These are phyloP conservation scores for Semotilus atromaculatus DNA, from an alignment of 2,797 vertebrate species.

Conservation along the genomic window DNA sequence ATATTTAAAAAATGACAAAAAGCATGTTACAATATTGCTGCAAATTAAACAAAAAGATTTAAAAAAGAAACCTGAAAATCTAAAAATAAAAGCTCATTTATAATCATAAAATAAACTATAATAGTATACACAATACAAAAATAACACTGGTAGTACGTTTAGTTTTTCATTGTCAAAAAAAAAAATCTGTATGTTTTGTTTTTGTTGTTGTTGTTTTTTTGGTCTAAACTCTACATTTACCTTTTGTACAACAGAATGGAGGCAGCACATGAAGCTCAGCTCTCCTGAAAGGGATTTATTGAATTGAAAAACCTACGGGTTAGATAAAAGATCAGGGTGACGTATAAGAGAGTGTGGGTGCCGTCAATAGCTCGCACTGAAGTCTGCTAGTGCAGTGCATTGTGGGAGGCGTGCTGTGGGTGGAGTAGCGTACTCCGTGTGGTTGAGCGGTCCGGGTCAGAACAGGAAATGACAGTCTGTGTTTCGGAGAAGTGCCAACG, in stretches of 20 bases:
- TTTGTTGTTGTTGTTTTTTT: not conserved
- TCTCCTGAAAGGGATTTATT: not conserved
- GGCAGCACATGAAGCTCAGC: not conserved
- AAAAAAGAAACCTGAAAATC: not conserved
- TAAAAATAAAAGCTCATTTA: not conserved
- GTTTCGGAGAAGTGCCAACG: conserved; percentile 4
- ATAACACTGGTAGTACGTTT: not conserved
- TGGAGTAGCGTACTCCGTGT: not conserved
- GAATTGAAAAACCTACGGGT: conserved; percentile 8
- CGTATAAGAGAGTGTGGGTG: not conserved
- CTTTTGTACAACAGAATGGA: not conserved
- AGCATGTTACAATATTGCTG: not conserved
- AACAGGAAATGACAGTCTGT: conserved; percentile 2
- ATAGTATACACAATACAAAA: not conserved
- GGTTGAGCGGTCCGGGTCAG: not conserved
- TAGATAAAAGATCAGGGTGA: not conserved
- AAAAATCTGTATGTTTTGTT: not conserved
- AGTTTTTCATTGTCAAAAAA: not conserved
- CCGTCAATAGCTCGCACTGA: not conserved
- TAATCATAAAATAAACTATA: not conserved
- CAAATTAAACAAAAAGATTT: not conserved
- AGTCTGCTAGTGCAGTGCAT: conserved; percentile 11
- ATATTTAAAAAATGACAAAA: not conserved
- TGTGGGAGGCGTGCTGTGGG: conserved; percentile 3
- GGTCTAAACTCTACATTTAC: not conserved